Base-by-base conservation (phyloP, 2,888 invertebrate species). In the Bombylius discolor region DNA sequence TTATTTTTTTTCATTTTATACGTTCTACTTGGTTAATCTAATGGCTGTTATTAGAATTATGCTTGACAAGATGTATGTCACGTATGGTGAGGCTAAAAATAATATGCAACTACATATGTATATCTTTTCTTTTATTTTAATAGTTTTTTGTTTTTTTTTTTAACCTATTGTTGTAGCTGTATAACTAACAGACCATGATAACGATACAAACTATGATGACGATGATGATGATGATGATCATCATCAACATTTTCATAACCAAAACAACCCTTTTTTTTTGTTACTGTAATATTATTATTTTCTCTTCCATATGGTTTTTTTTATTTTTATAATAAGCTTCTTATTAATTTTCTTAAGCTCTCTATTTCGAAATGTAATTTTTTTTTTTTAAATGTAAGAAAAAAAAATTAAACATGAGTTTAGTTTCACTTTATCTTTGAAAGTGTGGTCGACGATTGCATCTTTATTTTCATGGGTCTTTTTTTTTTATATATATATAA, bases 1-100 rank as follows among this genome's bases (percentile, higher is more conserved):
- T 23, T 3, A 23, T 23, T 23, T 23, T 23, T 23, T 23, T 3
- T 23, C 23, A 23, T 23, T 23, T 23, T 23, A 23, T 44, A 45
- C 45, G 55, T 55, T 55, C 55, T 55, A 50, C 50, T 47, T 55
- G 55, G 55, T 55, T 55, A 47, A 39, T 13, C 39, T 55, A 55
- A 55, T 55, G 51, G 50, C 55, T 55, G 55, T 50, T 51, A 55
- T 55, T 55, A 55, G 51, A 51, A 55, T 55, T 55, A 55, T 51
- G 55, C 50, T 55, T 47, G 55, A 55, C 55, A 55, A 55, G 55
- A 55, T 55, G 47, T 55, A 55, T 51, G 55, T 55, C 55, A 55
- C 55, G 55, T 55, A 55, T 55, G 49, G 47, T 51, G 55, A 47
- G 47, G 23, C 55, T 51, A 47, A 42, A 11, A 5, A 3, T 42